phyloP scores from a whole-genome alignment of 2,797 vertebrate genomes.

The Micropoecilia bifurca region DNA sequence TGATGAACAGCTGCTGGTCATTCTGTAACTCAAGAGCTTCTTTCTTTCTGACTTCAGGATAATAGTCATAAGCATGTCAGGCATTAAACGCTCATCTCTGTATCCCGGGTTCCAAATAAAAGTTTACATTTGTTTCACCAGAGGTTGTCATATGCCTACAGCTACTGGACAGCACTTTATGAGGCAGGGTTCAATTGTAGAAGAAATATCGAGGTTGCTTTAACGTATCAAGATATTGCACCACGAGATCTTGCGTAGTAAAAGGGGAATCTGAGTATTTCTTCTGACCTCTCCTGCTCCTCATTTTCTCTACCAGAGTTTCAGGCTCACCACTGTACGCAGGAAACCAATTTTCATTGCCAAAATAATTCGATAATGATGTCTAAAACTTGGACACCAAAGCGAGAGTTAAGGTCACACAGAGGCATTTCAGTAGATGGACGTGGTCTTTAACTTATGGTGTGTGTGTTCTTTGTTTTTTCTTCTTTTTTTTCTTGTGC shows the following conservation, averaged over 20 bases:
- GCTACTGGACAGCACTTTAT: background rate
- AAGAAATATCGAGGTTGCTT: background rate
- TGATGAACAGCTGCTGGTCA: background rate
- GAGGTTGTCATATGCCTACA: background rate
- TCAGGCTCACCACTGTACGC: slow-evolving; percentile 9
- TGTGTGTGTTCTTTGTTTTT: background rate
- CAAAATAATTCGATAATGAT: slow-evolving; percentile 44
- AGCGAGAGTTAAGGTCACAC: slow-evolving; percentile 37
- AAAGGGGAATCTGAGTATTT: slow-evolving; percentile 16
- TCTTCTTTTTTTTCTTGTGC: slow-evolving; percentile 16
- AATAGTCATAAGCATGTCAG: background rate
- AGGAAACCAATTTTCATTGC: slow-evolving; percentile 33
- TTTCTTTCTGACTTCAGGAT: background rate
- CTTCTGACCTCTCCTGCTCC: background rate
- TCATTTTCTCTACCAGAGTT: slow-evolving; percentile 19
- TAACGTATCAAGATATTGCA: background rate
- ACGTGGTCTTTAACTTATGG: slow-evolving; percentile 12
- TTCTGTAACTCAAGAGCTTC: background rate
- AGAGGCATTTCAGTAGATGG: slow-evolving; percentile 15
- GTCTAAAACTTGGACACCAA: slow-evolving; percentile 33
- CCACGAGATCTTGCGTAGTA: background rate
- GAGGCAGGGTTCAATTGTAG: background rate
- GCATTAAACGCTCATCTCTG: background rate
- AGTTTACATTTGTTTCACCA: background rate
- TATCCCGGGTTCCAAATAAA: background rate